Percentiles rank a stretch among this genome's conserved stretches.
These are phyloP conservation scores for Phaenicophaeus curvirostris DNA, from an alignment of 2,797 vertebrate genomes.

Conservation along the genomic window DNA sequence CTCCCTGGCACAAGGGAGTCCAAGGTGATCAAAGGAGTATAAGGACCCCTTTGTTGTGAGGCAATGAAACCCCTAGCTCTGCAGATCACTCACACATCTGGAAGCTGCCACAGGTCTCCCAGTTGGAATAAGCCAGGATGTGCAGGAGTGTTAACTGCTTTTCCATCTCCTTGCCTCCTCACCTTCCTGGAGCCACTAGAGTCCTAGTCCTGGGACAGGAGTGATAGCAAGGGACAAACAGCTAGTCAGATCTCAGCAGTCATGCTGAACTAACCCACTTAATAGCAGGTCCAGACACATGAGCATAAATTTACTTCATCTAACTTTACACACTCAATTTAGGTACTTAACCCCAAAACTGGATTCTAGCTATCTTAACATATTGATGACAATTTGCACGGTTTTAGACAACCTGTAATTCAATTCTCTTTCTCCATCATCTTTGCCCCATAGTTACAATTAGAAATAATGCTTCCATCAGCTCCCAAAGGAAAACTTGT, in stretches of 20 bases:
- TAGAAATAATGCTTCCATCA: not conserved
- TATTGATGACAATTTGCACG: not conserved
- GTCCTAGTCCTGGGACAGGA: not conserved
- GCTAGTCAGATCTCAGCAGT: not conserved
- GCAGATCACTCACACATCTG: not conserved
- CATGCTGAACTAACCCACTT: not conserved
- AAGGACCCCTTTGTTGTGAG: not conserved
- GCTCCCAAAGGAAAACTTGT: not conserved
- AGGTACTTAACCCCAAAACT: not conserved
- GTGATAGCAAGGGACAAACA: not conserved
- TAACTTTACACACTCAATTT: not conserved
- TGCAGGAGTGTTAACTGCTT: not conserved
- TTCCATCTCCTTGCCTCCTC: not conserved
- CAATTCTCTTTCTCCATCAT: not conserved
- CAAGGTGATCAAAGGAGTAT: not conserved
- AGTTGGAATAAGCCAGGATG: not conserved
- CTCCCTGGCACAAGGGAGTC: not conserved
- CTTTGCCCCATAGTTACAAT: not conserved
- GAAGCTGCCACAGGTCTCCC: not conserved
- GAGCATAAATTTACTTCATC: not conserved
- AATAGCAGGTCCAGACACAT: not conserved
- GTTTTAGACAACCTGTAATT: not conserved
- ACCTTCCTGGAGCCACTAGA: not conserved
- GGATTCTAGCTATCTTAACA: not conserved
- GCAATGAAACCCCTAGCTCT: not conserved